phyloP scores from a whole-genome alignment of 2,797 vertebrate genomes.

The Thalassophryne amazonica region DNA sequence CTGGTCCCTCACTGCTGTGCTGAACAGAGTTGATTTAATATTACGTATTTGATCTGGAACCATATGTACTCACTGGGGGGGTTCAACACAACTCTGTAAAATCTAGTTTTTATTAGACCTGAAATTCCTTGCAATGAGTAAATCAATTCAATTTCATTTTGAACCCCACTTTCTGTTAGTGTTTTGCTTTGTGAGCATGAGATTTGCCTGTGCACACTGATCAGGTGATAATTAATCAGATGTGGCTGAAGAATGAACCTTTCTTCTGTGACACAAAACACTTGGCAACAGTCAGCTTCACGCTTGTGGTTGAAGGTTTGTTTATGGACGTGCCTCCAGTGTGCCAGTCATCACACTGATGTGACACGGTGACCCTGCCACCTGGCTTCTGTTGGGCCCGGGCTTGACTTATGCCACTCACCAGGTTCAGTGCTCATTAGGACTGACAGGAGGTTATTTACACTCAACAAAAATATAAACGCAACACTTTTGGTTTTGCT shows the following conservation, averaged over 20 bases:
- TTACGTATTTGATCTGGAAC: too few species aligned
- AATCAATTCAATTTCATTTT: too few species aligned
- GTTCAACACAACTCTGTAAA: too few species aligned
- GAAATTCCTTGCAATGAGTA: too few species aligned
- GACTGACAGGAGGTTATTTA: not conserved
- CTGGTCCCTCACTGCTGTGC: too few species aligned
- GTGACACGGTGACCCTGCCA: constrained; percentile 24
- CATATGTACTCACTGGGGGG: too few species aligned
- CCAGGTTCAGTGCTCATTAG: constrained; percentile 1
- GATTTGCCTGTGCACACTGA: too few species aligned
- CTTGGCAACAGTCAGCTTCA: not conserved
- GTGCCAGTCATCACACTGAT: not conserved
- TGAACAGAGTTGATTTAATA: too few species aligned
- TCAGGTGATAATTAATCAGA: not conserved
- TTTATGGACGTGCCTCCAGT: not conserved
- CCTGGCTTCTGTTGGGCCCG: constrained; percentile 19
- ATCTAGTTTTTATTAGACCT: too few species aligned
- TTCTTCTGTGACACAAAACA: constrained; percentile 1
- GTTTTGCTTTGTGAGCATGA: not conserved
- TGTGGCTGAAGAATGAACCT: not conserved
- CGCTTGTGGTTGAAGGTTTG: not conserved
- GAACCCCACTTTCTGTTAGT: too few species aligned
- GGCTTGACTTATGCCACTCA: not conserved
- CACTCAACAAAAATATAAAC: too few species aligned
- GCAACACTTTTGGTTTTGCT: too few species aligned